Evolutionary conservation across 2,113 vertebrate genomes (phyloP).

Genomic region (Menura novaehollandiae): DNA sequence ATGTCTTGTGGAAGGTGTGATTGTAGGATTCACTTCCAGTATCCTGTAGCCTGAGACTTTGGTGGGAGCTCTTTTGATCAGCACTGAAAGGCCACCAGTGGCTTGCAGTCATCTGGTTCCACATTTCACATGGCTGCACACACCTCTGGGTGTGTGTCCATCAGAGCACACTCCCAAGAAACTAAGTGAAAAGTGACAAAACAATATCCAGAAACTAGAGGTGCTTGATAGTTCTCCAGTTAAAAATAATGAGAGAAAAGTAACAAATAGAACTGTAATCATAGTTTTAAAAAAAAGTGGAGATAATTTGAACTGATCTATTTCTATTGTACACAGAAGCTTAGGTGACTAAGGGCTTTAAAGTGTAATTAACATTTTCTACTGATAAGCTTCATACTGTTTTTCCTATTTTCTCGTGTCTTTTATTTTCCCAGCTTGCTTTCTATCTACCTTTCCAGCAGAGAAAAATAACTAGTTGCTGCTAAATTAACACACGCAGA

Average conservation of each 20-base stretch:
- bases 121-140: not conserved
- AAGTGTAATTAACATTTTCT: constrained; percentile 32
- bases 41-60: not conserved
- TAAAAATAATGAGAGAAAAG: not conserved
- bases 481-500: not conserved
- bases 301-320: not conserved
- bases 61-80: not conserved
- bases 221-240: not conserved
- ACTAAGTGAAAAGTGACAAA: not conserved
- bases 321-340: not conserved
- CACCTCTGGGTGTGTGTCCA: not conserved
- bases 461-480: constrained; percentile 12
- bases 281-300: not conserved
- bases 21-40: not conserved
- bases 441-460: not conserved
- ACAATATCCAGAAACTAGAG: not conserved
- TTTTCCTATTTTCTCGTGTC: not conserved
- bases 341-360: not conserved
- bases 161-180: not conserved
- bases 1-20: not conserved
- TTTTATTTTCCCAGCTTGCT: constrained; percentile 16
- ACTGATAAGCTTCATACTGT: not conserved
- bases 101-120: not conserved
- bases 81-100: not conserved
- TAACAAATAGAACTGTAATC: not conserved